Conservation (phyloP, 2,113 vertebrate genomes). For the Caranx melampygus region DNA sequence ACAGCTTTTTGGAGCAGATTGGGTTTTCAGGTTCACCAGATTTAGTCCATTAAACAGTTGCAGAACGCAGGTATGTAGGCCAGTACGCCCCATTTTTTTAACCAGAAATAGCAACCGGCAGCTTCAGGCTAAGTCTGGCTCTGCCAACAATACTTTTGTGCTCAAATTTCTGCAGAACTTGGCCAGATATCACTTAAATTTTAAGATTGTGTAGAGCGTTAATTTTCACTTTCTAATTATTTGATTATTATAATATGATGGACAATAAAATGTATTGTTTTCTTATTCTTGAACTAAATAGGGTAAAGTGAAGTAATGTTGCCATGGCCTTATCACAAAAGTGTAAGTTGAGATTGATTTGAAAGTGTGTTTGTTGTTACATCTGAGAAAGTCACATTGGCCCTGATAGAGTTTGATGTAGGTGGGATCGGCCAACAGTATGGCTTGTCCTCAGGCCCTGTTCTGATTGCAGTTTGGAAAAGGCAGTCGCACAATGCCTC, state of each 20-base stretch:
- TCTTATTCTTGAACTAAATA: neutral
- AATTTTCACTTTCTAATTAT: neutral
- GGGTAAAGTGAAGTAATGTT: neutral
- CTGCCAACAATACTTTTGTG: neutral
- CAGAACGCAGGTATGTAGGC: conserved; percentile 52
- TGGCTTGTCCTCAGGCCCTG: neutral
- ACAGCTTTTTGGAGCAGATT: conserved; percentile 30
- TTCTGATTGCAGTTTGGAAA: neutral
- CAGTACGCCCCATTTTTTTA: conserved; percentile 32
- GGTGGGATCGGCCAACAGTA: neutral
- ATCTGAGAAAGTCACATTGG: neutral
- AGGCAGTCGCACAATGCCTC: conserved; percentile 16
- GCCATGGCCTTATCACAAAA: neutral
- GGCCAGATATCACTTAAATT: neutral
- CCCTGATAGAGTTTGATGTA: neutral
- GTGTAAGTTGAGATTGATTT: neutral
- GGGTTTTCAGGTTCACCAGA: conserved; percentile 41
- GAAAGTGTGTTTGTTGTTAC: neutral
- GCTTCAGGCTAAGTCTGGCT: conserved; percentile 37
- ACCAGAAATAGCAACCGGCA: conserved; percentile 34
- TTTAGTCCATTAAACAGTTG: conserved; percentile 28
- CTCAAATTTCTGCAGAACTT: neutral
- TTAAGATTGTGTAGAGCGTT: neutral
- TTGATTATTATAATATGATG: neutral
- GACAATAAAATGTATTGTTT: neutral